Percentiles rank a stretch among this genome's conserved stretches.
Evolutionary conservation across 2,113 vertebrate genomes (phyloP).

Genomic region (Gymnocephalus cernua): DNA sequence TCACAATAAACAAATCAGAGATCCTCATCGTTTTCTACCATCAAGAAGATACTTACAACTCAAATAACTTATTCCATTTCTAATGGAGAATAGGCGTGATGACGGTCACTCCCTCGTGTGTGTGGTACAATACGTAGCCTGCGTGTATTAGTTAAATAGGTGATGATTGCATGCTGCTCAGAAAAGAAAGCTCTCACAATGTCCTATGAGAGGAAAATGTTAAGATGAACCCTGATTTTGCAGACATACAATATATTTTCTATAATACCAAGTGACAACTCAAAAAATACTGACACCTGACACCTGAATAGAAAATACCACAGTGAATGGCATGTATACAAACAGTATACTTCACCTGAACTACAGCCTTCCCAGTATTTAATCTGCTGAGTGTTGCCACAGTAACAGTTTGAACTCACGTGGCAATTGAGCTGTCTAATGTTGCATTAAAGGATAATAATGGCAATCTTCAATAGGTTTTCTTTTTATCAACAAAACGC

Average conservation of each 20-base stretch:
- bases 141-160: constrained; percentile 29
- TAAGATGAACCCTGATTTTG: constrained; percentile 4
- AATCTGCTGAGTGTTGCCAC: not conserved
- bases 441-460: not conserved
- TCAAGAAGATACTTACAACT: not conserved
- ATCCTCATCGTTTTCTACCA: constrained; percentile 15
- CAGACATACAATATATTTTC: not conserved
- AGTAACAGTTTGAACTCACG: not conserved
- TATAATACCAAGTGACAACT: not conserved
- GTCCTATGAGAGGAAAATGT: constrained; percentile 44
- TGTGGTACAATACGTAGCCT: not conserved
- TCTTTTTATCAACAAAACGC: not conserved
- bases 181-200: constrained; percentile 55
- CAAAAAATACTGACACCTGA: not conserved
- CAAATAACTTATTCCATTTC: constrained; percentile 1
- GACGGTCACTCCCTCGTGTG: constrained; percentile 1
- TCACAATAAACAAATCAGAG: constrained; percentile 49
- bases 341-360: not conserved
- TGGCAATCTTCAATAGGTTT: not conserved
- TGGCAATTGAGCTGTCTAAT: not conserved
- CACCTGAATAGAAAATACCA: not conserved
- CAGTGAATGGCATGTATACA: not conserved
- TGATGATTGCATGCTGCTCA: constrained; percentile 39
- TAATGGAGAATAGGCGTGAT: not conserved
- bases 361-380: not conserved